phyloP scores from a whole-genome alignment of 2,888 invertebrate genomes.

The Magallana nippona region DNA sequence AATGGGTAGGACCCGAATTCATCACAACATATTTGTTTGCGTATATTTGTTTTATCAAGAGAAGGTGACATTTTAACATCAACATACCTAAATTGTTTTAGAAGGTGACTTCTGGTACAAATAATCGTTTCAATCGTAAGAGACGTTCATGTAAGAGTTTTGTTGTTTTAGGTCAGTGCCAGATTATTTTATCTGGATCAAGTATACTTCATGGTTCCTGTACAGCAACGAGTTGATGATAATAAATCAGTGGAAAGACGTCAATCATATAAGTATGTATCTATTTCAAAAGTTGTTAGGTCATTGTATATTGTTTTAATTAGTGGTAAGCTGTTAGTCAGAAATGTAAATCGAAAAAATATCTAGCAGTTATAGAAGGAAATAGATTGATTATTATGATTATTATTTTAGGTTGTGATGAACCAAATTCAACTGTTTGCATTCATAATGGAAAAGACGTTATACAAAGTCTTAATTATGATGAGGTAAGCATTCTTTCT shows the following conservation, averaged over 20 bases:
- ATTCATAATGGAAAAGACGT: neutral
- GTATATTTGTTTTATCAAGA: too few relatives aligned
- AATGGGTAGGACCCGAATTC: neutral
- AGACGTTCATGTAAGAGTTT: neutral
- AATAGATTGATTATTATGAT: too few relatives aligned
- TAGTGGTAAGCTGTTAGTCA: too few relatives aligned
- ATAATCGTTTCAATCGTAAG: too few relatives aligned
- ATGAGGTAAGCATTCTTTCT: neutral
- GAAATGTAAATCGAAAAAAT: too few relatives aligned
- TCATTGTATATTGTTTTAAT: too few relatives aligned
- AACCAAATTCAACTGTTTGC: neutral
- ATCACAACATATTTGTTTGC: neutral
- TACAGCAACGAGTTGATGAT: slow-evolving; percentile 94
- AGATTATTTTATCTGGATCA: slow-evolving; percentile 77
- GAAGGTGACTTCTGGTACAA: too few relatives aligned
- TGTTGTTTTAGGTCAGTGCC: slow-evolving; percentile 72
- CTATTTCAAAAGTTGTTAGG: neutral
- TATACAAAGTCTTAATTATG: slow-evolving; percentile 10
- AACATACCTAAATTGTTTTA: too few relatives aligned
- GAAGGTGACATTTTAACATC: neutral
- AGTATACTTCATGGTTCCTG: slow-evolving; percentile 93
- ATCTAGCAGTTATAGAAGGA: too few relatives aligned
- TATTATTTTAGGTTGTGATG: slow-evolving; percentile 23
- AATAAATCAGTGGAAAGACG: slow-evolving; percentile 92
- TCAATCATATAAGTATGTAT: slow-evolving; percentile 84